Base-by-base conservation (phyloP, 1,140 invertebrate species). In the Brachionus koreanus region DNA sequence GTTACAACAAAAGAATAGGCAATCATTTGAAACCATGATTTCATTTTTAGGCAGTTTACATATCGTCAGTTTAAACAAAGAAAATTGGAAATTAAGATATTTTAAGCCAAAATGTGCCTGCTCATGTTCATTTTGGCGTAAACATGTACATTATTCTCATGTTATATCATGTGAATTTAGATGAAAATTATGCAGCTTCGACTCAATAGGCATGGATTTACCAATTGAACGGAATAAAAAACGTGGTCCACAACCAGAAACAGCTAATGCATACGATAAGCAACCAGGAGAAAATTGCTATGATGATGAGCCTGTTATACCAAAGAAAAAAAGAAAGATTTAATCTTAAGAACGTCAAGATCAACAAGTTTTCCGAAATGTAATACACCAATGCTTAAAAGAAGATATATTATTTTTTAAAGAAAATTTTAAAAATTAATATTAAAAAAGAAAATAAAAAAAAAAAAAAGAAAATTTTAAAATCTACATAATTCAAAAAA, bases 51-150 rank as follows among this genome's bases (percentile, higher is more conserved):
- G 23, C 12, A 61, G 19, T 10, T 23, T 61, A 25, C 57, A 61
- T 16, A 61, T 61, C 12, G 57, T 61, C 12, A 61, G 12, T 61
- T 61, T 61, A 61, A 61, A 61, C 12, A 61, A 61, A 61, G 57
- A 61, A 61, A 61, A 61, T 61, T 61, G 57, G 57, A 61, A 61
- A 61, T 61, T 61, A 5, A 61, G 57, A n/a, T n/a, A n/a, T n/a
- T n/a, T n/a, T n/a, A n/a, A n/a, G n/a, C n/a, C n/a, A n/a, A n/a
- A n/a, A n/a, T n/a, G n/a, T n/a, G n/a, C n/a, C n/a, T 61, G 52
- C 52, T 61, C 52, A 5, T 61, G 52, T 10, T 61, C 52, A 61
- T 61, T 6, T 61, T 61, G 52, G 52, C 52, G 19, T 9, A 61
- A 61, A 61, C 6, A 61, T 61, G n/a, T 61, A 6, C 52, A 61